A percentile compares a stretch with the other conserved stretches of the same genome.
Conservation (phyloP, 2,797 vertebrate genomes). For the Gorsachius magnificus region DNA sequence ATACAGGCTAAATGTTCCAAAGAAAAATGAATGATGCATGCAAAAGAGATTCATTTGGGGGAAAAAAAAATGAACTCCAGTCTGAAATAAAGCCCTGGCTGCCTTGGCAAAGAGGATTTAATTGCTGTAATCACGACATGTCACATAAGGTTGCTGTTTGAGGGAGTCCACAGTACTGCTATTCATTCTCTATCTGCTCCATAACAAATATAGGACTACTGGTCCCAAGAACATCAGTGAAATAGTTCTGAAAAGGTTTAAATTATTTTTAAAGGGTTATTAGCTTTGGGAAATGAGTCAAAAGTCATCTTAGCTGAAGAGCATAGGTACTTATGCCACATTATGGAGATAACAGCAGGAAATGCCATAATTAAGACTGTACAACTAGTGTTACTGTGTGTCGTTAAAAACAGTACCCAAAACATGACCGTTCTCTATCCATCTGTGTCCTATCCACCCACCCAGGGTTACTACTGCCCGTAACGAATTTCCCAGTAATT, state of each 20-base stretch:
- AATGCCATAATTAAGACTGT: background rate
- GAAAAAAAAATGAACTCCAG: background rate
- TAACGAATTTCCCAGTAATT: background rate
- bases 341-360: conserved; percentile 24
- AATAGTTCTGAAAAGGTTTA: conserved; percentile 9
- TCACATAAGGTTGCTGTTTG: conserved; percentile 57
- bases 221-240: conserved; percentile 14
- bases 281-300: conserved; percentile 56
- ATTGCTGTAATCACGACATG: conserved; percentile 45
- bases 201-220: conserved; percentile 39
- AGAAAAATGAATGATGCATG: conserved; percentile 59
- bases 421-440: background rate
- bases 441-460: background rate
- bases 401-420: background rate
- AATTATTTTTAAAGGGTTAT: conserved; percentile 47
- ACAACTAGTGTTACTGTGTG: background rate
- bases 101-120: conserved; percentile 59
- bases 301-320: conserved; percentile 47
- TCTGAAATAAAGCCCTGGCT: conserved; percentile 57
- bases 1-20: background rate
- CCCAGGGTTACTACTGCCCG: background rate
- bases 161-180: conserved; percentile 41
- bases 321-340: conserved; percentile 8
- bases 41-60: conserved; percentile 23
- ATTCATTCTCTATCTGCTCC: conserved; percentile 22